These are phyloP conservation scores for cattle (Bos taurus) DNA, from an alignment of 2,113 vertebrate species.

Conservation along the genomic window DNA sequence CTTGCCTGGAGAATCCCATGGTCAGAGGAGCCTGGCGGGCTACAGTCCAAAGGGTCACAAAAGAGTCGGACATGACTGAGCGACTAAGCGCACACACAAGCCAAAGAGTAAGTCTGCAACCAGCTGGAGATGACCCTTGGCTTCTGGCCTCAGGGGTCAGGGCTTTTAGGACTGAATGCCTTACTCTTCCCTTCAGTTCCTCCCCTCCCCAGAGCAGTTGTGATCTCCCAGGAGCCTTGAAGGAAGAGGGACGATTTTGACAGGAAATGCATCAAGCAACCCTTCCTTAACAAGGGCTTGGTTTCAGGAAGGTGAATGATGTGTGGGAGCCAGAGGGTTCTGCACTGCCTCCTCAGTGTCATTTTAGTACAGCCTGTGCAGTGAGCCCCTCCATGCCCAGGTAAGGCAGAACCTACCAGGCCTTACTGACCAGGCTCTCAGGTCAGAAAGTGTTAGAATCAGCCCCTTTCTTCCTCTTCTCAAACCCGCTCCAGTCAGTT, in stretches of 20 bases:
- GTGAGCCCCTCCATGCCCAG: rapidly evolving
- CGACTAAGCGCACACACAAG: neutral
- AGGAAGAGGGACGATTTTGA: neutral
- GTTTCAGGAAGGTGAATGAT: neutral
- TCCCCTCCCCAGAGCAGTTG: neutral
- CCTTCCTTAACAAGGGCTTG: neutral
- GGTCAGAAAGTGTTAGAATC: neutral
- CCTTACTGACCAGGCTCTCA: neutral
- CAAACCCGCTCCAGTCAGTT: neutral
- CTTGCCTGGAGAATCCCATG: neutral
- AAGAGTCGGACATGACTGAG: neutral
- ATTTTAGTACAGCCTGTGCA: neutral
- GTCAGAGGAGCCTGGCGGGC: neutral
- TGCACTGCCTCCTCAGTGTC: rapidly evolving
- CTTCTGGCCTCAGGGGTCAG: neutral
- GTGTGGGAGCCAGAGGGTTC: neutral
- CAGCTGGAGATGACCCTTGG: neutral
- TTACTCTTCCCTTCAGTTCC: rapidly evolving
- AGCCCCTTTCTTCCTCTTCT: neutral
- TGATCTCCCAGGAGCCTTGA: neutral
- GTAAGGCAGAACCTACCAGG: neutral
- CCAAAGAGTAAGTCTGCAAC: neutral
- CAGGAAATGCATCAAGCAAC: neutral
- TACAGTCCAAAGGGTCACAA: neutral
- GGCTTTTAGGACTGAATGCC: neutral